Percentiles rank a stretch among this genome's conserved stretches.
phyloP scores from a whole-genome alignment of 2,797 vertebrate species.

The Loriculus beryllinus region DNA sequence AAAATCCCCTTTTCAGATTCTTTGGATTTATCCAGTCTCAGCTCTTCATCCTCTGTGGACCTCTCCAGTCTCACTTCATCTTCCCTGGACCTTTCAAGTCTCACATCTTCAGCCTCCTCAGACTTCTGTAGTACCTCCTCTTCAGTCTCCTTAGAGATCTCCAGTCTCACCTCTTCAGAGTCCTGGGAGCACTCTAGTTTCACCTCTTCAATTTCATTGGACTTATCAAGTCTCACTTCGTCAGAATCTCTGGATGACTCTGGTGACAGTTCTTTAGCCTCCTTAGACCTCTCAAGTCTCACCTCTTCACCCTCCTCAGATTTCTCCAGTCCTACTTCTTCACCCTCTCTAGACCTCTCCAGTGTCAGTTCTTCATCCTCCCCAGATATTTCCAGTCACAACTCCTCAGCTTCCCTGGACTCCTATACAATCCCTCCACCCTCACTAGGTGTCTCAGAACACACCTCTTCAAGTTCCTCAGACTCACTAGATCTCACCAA shows the following conservation, averaged over 20 bases:
- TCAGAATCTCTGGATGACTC: conserved; percentile 41
- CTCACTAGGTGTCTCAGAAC: not conserved
- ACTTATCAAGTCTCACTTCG: conserved; percentile 59
- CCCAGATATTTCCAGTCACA: not conserved
- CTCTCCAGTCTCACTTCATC: conserved; percentile 56
- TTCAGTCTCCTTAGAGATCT: conserved; percentile 61
- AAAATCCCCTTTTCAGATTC: conserved; percentile 66
- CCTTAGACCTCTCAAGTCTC: conserved; percentile 63
- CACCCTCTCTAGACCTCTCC: conserved; percentile 57
- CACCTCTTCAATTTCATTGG: conserved; percentile 56
- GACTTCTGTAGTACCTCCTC: conserved; percentile 48
- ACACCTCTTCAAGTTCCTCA: conserved; percentile 39
- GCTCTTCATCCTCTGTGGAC: conserved; percentile 62
- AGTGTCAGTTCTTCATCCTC: conserved; percentile 20
- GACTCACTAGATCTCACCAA: conserved; percentile 46
- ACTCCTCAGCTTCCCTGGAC: conserved; percentile 18
- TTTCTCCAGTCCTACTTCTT: conserved; percentile 43
- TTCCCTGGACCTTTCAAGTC: conserved; percentile 60
- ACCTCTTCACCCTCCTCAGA: conserved; percentile 14
- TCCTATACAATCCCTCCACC: not conserved
- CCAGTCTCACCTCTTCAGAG: conserved; percentile 47
- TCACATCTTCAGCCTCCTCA: conserved; percentile 40
- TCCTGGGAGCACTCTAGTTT: conserved; percentile 62
- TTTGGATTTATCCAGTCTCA: conserved; percentile 60
- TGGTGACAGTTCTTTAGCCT: conserved; percentile 35